Percentiles rank a stretch among this genome's conserved stretches.
Evolutionary conservation across 53 echinoderm and acorn worm species (phyloP).

Genomic region (Zoroaster sp.): DNA sequence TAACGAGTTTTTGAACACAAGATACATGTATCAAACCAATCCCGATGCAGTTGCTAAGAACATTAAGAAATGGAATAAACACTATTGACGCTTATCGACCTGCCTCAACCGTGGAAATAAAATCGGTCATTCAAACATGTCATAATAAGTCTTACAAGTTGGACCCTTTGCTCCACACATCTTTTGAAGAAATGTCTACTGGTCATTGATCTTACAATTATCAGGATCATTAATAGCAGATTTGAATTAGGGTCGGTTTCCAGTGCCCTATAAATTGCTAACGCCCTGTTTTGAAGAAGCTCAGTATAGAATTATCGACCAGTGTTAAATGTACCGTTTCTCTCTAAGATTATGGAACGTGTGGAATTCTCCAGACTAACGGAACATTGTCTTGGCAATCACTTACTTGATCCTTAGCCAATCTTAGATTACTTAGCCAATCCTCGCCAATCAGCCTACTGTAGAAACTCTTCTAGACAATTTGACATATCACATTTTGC

Average conservation of each 20-base stretch:
- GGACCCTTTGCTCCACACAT: not conserved
- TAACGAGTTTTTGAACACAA: no score
- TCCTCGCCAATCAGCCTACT: slow-evolving; percentile 21
- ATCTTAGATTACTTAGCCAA: not conserved
- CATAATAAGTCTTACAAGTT: not conserved
- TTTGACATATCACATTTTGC: not conserved
- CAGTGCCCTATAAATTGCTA: no score
- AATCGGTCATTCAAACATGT: not conserved
- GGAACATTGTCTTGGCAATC: not conserved
- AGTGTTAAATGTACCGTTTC: slow-evolving; percentile 3
- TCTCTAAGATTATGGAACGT: slow-evolving; percentile 28
- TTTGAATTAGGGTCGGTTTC: no score
- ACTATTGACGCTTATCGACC: no score
- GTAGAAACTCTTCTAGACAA: not conserved
- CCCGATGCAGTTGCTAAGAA: no score
- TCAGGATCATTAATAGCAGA: no score
- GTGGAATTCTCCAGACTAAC: not conserved
- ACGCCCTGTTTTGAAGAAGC: not conserved
- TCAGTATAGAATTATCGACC: not conserved
- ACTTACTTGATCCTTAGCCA: not conserved
- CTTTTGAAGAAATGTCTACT: not conserved
- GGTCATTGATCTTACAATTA: not conserved
- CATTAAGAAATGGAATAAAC: no score
- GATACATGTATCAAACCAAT: no score
- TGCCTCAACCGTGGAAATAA: not conserved